Evolutionary conservation across 2,113 vertebrate genomes (phyloP).

Genomic region (Kryptolebias marmoratus): DNA sequence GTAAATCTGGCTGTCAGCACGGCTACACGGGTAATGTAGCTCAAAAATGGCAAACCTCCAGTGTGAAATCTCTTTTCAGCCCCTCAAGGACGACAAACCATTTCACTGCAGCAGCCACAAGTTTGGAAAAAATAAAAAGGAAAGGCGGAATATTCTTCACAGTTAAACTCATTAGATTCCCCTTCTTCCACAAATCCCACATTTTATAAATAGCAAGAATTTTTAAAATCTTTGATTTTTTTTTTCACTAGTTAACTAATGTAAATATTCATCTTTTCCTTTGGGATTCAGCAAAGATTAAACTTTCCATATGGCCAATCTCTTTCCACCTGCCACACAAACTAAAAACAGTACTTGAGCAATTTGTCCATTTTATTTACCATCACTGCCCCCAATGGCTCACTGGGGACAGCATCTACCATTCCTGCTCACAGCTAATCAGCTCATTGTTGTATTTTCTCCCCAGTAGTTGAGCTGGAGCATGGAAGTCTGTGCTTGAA

Average conservation of each 20-base stretch:
- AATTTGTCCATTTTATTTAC: conserved; percentile 11
- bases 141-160: conserved; percentile 2
- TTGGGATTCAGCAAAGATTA: conserved; percentile 9
- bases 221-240: neutral
- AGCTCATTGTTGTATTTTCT: conserved; percentile 19
- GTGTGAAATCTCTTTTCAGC: conserved; percentile 72
- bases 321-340: conserved; percentile 41
- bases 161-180: neutral
- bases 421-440: conserved; percentile 45
- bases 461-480: conserved; percentile 13
- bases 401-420: conserved; percentile 36
- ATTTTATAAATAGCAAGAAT: conserved; percentile 2
- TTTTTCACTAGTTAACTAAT: neutral
- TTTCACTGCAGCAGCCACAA: conserved; percentile 54
- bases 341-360: conserved; percentile 41
- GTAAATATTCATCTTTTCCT: neutral
- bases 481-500: conserved; percentile 30
- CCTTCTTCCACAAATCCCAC: neutral
- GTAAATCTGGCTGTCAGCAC: conserved; percentile 65
- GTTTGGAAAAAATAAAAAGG: conserved; percentile 57
- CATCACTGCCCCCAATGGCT: conserved; percentile 36
- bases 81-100: conserved; percentile 65
- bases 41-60: conserved; percentile 63
- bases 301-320: neutral
- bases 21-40: conserved; percentile 72